A percentile compares a stretch with the other conserved stretches of the same genome.
Conservation (phyloP, 1,140 invertebrate genomes). For the Babylonia areolata region DNA sequence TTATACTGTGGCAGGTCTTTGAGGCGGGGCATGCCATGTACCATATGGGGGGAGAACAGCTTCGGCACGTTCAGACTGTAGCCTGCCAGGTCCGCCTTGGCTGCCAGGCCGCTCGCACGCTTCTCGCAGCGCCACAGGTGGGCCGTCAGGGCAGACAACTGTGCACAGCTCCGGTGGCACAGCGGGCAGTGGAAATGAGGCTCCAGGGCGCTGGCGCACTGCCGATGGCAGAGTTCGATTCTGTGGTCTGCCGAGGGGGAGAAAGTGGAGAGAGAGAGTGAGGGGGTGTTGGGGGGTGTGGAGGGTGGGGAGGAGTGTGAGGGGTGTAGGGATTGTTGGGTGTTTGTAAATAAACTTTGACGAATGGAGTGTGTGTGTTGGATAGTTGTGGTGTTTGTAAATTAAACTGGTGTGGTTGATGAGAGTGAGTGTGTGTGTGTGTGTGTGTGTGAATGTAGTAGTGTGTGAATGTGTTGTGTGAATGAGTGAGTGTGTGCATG, state of each 20-base stretch:
- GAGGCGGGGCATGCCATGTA: neutral
- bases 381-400: no score
- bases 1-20: constrained; percentile 16
- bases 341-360: no score
- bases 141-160: constrained; percentile 10
- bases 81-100: neutral
- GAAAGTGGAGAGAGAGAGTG: neutral
- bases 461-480: no score
- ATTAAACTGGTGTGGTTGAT: no score
- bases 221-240: neutral
- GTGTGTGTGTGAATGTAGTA: no score
- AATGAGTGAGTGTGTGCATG: no score
- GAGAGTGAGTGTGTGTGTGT: no score
- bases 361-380: no score
- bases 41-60: constrained; percentile 14
- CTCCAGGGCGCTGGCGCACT: neutral
- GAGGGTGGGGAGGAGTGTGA: no score
- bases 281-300: no score
- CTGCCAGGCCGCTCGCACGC: neutral
- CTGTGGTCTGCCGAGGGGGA: neutral
- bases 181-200: constrained; percentile 36
- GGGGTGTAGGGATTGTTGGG: no score
- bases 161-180: constrained; percentile 5
- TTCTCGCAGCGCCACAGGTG: constrained; percentile 32
- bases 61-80: neutral